phyloP scores from a whole-genome alignment of 2,888 invertebrate species.

The Tortricodes alternella region DNA sequence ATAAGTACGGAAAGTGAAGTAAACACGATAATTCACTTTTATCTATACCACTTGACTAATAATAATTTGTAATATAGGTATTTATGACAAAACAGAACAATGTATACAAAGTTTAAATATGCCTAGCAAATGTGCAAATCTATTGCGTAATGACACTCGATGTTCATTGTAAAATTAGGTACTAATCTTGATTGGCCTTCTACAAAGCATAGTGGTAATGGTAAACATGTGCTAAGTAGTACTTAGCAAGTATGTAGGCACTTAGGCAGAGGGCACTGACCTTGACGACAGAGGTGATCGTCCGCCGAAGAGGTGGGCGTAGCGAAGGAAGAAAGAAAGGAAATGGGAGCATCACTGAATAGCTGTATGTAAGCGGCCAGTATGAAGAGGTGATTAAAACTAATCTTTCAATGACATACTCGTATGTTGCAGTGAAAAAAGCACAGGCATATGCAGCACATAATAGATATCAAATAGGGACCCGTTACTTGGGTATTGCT shows the following conservation, averaged over 20 bases:
- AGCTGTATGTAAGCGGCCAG: conserved; percentile 12
- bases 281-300: conserved; percentile 45
- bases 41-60: no score
- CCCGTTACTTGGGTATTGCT: no score
- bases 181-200: no score
- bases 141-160: no score
- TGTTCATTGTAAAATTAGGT: no score
- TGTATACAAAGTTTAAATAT: no score
- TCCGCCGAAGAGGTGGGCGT: conserved; percentile 41
- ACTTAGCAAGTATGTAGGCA: conserved; percentile 28
- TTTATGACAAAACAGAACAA: not conserved
- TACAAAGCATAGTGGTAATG: no score
- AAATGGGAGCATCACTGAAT: conserved; percentile 26
- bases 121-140: no score
- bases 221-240: conserved; percentile 4
- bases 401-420: conserved; percentile 9
- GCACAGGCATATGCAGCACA: no score
- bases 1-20: conserved; percentile 12
- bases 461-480: no score
- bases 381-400: conserved; percentile 14
- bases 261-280: conserved; percentile 40
- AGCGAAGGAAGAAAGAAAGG: conserved; percentile 28
- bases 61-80: no score
- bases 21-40: not conserved
- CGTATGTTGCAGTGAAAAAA: no score